These are phyloP conservation scores for Machimus rusticus DNA, from an alignment of 2,888 invertebrate genomes.

Conservation along the genomic window DNA sequence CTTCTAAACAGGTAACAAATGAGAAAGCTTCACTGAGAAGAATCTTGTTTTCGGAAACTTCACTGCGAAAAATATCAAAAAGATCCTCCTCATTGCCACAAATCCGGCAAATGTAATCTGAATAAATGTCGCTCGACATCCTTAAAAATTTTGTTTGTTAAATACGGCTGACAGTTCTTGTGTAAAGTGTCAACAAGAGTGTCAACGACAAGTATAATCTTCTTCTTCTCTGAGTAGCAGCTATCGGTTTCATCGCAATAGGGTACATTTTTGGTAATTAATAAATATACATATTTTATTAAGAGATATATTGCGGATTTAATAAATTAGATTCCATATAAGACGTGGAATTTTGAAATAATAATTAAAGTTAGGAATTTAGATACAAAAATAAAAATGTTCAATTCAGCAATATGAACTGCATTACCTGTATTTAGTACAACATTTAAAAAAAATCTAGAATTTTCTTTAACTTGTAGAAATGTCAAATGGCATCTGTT, in stretches of 20 bases:
- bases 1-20: constrained; percentile 40
- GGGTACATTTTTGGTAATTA: neutral
- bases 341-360: neutral
- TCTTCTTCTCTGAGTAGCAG: neutral
- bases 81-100: neutral
- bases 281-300: neutral
- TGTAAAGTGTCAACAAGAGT: neutral
- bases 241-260: neutral
- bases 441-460: neutral
- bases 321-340: neutral
- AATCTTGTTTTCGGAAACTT: neutral
- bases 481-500: neutral
- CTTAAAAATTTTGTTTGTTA: neutral
- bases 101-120: neutral
- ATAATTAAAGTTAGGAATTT: neutral
- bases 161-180: neutral
- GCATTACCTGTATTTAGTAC: neutral
- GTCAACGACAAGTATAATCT: neutral
- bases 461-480: neutral
- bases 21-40: constrained; percentile 3
- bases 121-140: neutral
- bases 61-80: neutral
- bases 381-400: neutral
- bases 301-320: neutral
- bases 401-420: neutral